Evolutionary conservation across 2,797 vertebrate species (phyloP).

Genomic region (Psittacula echo): DNA sequence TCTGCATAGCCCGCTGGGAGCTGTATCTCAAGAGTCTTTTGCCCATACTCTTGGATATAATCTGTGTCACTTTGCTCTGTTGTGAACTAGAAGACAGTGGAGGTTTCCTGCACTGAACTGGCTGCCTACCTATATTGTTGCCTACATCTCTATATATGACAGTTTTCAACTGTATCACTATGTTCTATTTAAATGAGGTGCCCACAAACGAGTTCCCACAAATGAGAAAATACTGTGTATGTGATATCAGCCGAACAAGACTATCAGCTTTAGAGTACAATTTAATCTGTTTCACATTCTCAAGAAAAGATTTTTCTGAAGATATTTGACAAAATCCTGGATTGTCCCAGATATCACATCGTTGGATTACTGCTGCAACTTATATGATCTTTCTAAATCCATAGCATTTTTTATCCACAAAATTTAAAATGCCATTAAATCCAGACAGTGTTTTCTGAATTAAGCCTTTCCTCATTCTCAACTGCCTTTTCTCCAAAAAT

Average conservation of each 20-base stretch:
- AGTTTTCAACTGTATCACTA: neutral
- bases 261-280: neutral
- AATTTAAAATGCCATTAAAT: conserved; percentile 37
- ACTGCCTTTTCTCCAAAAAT: neutral
- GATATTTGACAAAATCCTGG: neutral
- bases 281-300: conserved; percentile 12
- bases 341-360: neutral
- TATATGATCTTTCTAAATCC: neutral
- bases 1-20: neutral
- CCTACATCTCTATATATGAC: neutral
- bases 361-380: neutral
- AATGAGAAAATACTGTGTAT: conserved; percentile 20
- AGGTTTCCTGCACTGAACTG: neutral
- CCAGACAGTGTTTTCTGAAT: neutral
- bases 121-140: neutral
- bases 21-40: neutral
- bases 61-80: neutral
- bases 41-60: neutral
- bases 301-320: conserved; percentile 4
- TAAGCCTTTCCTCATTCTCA: neutral
- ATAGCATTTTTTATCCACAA: neutral
- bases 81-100: neutral
- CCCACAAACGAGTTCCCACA: neutral
- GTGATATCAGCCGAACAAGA: neutral
- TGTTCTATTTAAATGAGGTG: conserved; percentile 24